Evolutionary conservation across 1,140 invertebrate species (phyloP), one percentile per base, ranked within the genome.

Genomic region (Choristoneura fumiferana): DNA sequence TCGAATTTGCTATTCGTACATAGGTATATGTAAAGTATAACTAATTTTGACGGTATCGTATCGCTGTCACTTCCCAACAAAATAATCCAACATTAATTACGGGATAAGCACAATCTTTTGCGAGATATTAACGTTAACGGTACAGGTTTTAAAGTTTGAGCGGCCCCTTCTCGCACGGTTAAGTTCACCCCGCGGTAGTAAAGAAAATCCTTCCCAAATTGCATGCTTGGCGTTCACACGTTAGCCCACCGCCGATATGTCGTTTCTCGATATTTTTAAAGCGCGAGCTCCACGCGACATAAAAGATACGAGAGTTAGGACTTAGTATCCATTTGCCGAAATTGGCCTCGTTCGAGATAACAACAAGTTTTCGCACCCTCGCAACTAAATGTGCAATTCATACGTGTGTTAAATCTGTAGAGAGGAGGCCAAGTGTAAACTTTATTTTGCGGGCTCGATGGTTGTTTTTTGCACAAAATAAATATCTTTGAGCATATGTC

Each of bases 311-410:
- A 71, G 71, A 83, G 75, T 81, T 79, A 84, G 82, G 81, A 87
- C 84, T 87, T 85, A 85, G 84, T 87, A 85, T 84, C 84, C 84
- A 87, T 87, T 87, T 85, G 81, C 73, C 75, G 80, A 87, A 87
- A 87, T 87, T 87, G 84, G 84, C 72, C 81, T 80, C 78, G 74
- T 85, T 82, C 65, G 63, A 84, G 82, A 85, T 87, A 87, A 87
- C 82, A 87, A 87, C 84, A 87, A 87, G 74, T 85, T 84, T 82
- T 87, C 84, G 82, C 84, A 85, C 84, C 84, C 84, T 85, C 81
- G 72, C 72, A 68, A 81, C 75, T 76, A 87, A 87, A 85, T 83
- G 82, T 81, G 84, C 81, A 79, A 84, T 85, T 84, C 81, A 85
- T 85, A 83, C 72, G 71, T 78, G 78, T 77, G 70, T 77, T 79